Percentiles rank a stretch among this genome's conserved stretches.
Evolutionary conservation across 2,113 vertebrate species (phyloP).

Genomic region (Notiomystis cincta): DNA sequence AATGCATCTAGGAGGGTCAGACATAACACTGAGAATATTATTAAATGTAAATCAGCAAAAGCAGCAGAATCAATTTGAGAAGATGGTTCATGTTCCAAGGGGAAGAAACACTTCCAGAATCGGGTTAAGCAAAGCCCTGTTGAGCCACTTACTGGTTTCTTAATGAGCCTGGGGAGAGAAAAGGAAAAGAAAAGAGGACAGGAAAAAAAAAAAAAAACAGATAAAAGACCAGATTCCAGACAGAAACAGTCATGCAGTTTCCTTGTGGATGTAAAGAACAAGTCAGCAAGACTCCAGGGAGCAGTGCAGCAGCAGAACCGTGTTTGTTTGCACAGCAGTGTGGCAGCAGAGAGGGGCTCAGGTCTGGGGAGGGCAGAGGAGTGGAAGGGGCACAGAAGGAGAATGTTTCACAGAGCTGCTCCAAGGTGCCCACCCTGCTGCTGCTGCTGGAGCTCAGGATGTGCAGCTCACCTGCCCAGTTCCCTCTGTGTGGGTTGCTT

Average conservation of each 20-base stretch:
- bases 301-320: not conserved
- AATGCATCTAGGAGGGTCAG: not conserved
- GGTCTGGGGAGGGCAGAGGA: not conserved
- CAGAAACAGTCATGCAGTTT: not conserved
- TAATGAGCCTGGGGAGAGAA: not conserved
- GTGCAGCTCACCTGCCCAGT: fast-evolving
- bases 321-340: not conserved
- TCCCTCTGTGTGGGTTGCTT: fast-evolving
- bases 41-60: not conserved
- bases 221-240: conserved; percentile 7
- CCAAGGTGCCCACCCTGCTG: not conserved
- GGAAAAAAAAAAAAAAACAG: not conserved
- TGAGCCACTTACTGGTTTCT: conserved; percentile 26
- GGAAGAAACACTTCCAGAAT: not conserved
- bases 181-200: not conserved
- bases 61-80: not conserved
- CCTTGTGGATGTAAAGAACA: not conserved
- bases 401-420: not conserved
- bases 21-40: fast-evolving
- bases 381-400: not conserved
- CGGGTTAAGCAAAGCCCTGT: not conserved
- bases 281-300: not conserved
- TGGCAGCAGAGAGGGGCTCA: not conserved
- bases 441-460: not conserved
- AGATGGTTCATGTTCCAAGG: not conserved